Evolutionary conservation across 2,113 vertebrate species (phyloP).

Genomic region (Papio anubis): DNA sequence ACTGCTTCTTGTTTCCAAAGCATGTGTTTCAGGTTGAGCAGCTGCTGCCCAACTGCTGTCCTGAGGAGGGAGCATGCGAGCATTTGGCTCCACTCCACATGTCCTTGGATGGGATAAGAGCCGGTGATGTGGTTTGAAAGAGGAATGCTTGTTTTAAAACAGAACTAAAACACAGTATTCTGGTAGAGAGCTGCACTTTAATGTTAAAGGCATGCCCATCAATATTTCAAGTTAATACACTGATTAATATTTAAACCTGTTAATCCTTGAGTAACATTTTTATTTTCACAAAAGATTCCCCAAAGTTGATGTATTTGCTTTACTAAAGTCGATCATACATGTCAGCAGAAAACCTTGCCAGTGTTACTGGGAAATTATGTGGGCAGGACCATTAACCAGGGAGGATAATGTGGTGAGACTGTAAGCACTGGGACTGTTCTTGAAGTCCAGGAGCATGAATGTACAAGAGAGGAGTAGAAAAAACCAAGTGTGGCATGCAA

Average conservation of each 20-base stretch:
- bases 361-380: not conserved
- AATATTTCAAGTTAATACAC: not conserved
- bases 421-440: no score
- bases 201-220: not conserved
- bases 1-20: not conserved
- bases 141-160: not conserved
- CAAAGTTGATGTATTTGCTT: not conserved
- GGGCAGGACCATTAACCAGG: not conserved
- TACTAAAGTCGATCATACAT: not conserved
- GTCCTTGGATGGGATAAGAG: not conserved
- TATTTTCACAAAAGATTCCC: not conserved
- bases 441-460: not conserved
- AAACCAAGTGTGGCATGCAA: not conserved
- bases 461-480: fast-evolving
- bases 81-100: not conserved
- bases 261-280: not conserved
- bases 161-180: not conserved
- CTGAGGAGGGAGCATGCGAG: not conserved
- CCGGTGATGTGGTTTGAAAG: not conserved
- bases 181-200: not conserved
- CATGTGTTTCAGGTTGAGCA: not conserved
- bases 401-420: not conserved
- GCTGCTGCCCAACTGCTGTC: not conserved
- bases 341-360: not conserved
- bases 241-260: conserved; percentile 1